Evolutionary conservation across 2,888 invertebrate genomes (phyloP).

Genomic region (Colletes collaris): DNA sequence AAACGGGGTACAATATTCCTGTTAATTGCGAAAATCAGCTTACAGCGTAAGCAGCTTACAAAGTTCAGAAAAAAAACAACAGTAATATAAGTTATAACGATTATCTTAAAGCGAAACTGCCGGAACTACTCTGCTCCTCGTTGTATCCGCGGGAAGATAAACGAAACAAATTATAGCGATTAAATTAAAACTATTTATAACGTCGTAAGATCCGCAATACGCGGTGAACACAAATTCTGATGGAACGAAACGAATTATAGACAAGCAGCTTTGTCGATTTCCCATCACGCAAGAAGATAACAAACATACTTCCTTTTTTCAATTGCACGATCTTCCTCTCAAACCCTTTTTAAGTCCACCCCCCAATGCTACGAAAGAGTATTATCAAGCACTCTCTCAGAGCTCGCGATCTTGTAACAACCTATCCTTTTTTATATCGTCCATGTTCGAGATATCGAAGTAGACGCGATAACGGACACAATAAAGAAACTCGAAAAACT

Average conservation of each 20-base stretch:
- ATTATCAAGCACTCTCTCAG: constrained; percentile 23
- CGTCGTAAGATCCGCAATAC: not conserved
- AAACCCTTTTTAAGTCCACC: constrained; percentile 10
- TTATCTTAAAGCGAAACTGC: constrained; percentile 3
- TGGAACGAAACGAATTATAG: not conserved
- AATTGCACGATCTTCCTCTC: not conserved
- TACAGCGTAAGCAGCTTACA: constrained; percentile 25
- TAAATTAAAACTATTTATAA: too few relatives aligned
- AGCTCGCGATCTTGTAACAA: constrained; percentile 26
- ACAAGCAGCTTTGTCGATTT: not conserved
- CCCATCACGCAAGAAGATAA: not conserved
- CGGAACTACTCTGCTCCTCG: not conserved
- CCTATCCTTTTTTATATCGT: constrained; percentile 17
- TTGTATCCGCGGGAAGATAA: too few relatives aligned
- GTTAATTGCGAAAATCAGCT: constrained; percentile 29
- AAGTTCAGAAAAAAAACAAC: constrained; percentile 1
- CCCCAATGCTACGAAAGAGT: not conserved
- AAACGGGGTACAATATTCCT: constrained; percentile 11
- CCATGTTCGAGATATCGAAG: constrained; percentile 27
- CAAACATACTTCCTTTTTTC: not conserved
- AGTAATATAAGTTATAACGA: constrained; percentile 3
- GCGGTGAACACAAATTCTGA: too few relatives aligned
- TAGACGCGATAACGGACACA: constrained; percentile 25
- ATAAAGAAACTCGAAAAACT: constrained; percentile 52
- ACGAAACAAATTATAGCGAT: too few relatives aligned